Percentiles rank a stretch among this genome's conserved stretches.
phyloP scores from a whole-genome alignment of 2,888 invertebrate species.

The Polylopha cassiicola region DNA sequence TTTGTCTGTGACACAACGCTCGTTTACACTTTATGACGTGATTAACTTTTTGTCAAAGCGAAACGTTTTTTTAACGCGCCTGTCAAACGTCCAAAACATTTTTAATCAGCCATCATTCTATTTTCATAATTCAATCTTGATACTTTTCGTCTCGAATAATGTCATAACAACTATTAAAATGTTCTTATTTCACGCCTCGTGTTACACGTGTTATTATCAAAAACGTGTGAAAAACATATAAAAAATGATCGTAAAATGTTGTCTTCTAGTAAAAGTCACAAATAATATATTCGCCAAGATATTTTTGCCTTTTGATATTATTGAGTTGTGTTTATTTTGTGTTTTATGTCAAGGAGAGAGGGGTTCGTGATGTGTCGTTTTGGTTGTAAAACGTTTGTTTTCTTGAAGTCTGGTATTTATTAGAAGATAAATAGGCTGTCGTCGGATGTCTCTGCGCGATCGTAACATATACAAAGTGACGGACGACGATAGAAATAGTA shows the following conservation, averaged over 20 bases:
- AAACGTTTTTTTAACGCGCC: constrained; percentile 48
- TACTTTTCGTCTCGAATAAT: constrained; percentile 58
- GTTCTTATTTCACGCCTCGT: constrained; percentile 35
- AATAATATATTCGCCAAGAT: constrained; percentile 36
- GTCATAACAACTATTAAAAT: constrained; percentile 62
- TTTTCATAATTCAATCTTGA: constrained; percentile 55
- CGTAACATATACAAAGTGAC: constrained; percentile 56
- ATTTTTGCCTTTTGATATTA: constrained; percentile 25
- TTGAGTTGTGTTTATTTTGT: constrained; percentile 13
- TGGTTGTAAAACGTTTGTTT: constrained; percentile 27
- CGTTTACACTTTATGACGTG: constrained; percentile 56
- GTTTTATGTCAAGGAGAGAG: constrained; percentile 21
- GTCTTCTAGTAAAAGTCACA: constrained; percentile 64
- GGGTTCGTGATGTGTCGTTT: constrained; percentile 27
- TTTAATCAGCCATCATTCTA: constrained; percentile 34
- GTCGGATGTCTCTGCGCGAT: constrained; percentile 65
- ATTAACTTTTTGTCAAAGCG: constrained; percentile 74
- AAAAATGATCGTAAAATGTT: constrained; percentile 57
- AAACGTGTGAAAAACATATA: constrained; percentile 64
- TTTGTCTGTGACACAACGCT: constrained; percentile 60
- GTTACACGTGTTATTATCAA: constrained; percentile 52
- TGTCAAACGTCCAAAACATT: constrained; percentile 41
- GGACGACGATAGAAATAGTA: constrained; percentile 60
- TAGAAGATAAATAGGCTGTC: constrained; percentile 70
- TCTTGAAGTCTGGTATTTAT: constrained; percentile 59